Conservation (phyloP, 2,888 invertebrate genomes). For the Tanypteryx hageni region DNA sequence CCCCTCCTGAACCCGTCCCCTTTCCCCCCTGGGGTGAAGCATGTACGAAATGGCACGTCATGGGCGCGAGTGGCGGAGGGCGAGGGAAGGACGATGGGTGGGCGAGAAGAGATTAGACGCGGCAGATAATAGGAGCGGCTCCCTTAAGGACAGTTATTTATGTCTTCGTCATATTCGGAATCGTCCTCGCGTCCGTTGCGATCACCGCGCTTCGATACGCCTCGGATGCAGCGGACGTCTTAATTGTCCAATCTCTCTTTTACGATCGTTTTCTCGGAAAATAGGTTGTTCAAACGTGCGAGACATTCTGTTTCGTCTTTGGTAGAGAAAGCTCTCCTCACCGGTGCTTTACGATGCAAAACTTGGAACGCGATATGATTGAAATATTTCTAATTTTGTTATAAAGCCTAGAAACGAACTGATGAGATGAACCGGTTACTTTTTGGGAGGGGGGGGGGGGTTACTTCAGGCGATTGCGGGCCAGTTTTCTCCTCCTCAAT, state of each 20-base stretch:
- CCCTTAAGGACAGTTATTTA: constrained; percentile 36
- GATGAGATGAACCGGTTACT: too few relatives aligned
- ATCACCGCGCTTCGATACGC: constrained; percentile 18
- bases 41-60: constrained; percentile 45
- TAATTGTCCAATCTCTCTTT: constrained; percentile 62
- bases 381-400: too few relatives aligned
- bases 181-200: constrained; percentile 21
- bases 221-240: constrained; percentile 45
- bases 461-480: too few relatives aligned
- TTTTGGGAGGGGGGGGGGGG: too few relatives aligned
- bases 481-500: too few relatives aligned
- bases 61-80: neutral
- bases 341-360: too few relatives aligned
- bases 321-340: neutral
- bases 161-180: constrained; percentile 12
- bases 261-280: constrained; percentile 62
- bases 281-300: constrained; percentile 22
- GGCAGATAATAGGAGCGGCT: constrained; percentile 37
- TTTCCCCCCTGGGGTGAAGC: neutral
- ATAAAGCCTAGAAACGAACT: too few relatives aligned
- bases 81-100: neutral
- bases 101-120: constrained; percentile 24
- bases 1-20: neutral
- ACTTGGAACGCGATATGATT: too few relatives aligned
- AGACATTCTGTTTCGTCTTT: constrained; percentile 8